A percentile compares a stretch with the other conserved stretches of the same genome.
These are phyloP conservation scores for Philereme transversata DNA, from an alignment of 2,888 invertebrate species.

Conservation along the genomic window DNA sequence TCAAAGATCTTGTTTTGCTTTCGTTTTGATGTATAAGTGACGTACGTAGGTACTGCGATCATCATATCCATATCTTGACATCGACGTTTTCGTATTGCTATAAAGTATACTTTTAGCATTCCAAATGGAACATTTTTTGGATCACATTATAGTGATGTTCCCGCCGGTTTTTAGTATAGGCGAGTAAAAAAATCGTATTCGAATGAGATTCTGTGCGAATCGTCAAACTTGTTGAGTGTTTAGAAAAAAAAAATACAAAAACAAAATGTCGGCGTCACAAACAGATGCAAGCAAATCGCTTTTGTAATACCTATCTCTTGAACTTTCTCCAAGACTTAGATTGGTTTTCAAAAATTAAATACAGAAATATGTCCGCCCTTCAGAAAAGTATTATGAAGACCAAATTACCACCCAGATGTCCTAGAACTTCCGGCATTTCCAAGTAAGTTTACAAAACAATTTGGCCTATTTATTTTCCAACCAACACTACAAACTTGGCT, in stretches of 20 bases:
- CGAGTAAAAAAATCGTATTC: not conserved
- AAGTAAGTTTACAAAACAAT: constrained; percentile 52
- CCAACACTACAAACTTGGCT: no score
- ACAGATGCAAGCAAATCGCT: not conserved
- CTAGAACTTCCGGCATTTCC: constrained; percentile 62
- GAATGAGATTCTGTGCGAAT: not conserved
- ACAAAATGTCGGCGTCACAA: constrained; percentile 17
- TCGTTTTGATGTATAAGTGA: not conserved
- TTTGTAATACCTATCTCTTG: constrained; percentile 2
- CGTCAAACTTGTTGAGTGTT: constrained; percentile 1
- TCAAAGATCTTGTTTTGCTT: not conserved
- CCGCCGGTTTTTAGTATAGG: no score
- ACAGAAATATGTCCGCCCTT: constrained; percentile 85
- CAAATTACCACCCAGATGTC: constrained; percentile 86
- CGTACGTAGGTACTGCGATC: not conserved
- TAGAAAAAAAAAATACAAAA: constrained; percentile 5
- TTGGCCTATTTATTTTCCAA: not conserved
- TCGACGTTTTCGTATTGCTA: no score
- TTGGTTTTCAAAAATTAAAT: not conserved
- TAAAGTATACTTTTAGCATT: no score
- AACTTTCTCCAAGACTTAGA: constrained; percentile 1
- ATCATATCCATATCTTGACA: no score
- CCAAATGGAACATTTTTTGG: no score
- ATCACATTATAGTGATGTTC: no score
- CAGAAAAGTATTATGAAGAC: constrained; percentile 88